Evolutionary conservation across 2,797 vertebrate genomes (phyloP), one percentile per base, ranked within the genome.

Genomic region (Sebastes flavidus): DNA sequence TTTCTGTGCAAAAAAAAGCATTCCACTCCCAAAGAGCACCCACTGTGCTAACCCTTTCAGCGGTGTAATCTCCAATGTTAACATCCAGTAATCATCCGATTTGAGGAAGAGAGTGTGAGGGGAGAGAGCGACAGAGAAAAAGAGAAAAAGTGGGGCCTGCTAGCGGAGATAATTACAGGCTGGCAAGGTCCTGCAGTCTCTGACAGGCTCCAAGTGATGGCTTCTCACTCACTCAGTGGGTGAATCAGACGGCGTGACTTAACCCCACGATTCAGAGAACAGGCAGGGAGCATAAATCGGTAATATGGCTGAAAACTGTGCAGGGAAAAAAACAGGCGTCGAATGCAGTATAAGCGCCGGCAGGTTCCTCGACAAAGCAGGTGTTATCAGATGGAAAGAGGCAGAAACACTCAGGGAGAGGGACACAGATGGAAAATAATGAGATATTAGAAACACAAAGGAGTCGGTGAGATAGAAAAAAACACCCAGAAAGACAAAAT

Each of bases 81-180:
- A 90, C 85, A 88, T 90, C 87, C 87, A 83, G 87, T 87, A 94
- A 94, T 95, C 88, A 94, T 93, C 88, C 18, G 78, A 93, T 94
- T 93, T 92, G 85, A 87, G 88, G 59, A 3, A 73, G 83, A 72
- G 83, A 83, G 86, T 18, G 63, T 14, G 20, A 82, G 75, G 59
- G 16, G 46, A 76, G 70, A 75, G 80, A 76, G 80, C 18, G 65
- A 75, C 79, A 69, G 83, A 46, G 58, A 60, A 75, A 70, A 74
- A 76, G 36, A 87, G 38, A 42, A 42, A 42, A 42, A 42, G 38
- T 3, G 25, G 66, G 83, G 67, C 78, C 81, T 80, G 81, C 87
- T 80, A 82, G 83, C 22, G 77, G 66, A 89, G 88, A 81, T 94
- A 93, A 94, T 93, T 91, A 85, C 83, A 89, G 86, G 79, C 86